A percentile compares a stretch with the other conserved stretches of the same genome.
Conservation (phyloP, 1,140 invertebrate genomes). For the Megathymus violae region DNA sequence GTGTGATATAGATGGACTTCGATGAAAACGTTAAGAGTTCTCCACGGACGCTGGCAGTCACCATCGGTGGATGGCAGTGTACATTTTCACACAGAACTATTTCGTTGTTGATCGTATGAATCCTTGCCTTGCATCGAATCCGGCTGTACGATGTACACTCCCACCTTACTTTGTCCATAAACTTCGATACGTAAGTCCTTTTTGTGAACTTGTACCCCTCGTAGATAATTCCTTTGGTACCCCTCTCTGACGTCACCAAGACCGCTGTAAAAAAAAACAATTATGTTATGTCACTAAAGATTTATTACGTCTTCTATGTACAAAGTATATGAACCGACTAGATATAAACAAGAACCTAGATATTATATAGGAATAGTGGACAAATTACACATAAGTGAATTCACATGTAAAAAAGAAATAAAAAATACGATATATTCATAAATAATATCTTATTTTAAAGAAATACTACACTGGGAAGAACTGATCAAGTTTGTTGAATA, state of each 20-base stretch:
- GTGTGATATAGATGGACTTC: background rate
- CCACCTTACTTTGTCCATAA: constrained; percentile 42
- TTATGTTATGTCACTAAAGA: too few relatives aligned
- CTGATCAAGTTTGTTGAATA: too few relatives aligned
- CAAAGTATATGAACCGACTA: too few relatives aligned
- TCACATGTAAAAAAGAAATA: too few relatives aligned
- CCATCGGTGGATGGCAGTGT: constrained; percentile 27
- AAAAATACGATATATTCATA: too few relatives aligned
- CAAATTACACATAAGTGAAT: too few relatives aligned
- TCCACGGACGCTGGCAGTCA: constrained; percentile 16
- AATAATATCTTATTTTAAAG: too few relatives aligned
- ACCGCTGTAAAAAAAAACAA: constrained; percentile 40
- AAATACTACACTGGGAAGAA: too few relatives aligned
- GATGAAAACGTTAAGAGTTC: constrained; percentile 3
- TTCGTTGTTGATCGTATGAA: constrained; percentile 39
- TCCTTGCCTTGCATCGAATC: constrained; percentile 32
- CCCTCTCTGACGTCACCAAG: constrained; percentile 28
- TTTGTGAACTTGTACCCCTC: constrained; percentile 44
- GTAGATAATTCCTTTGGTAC: constrained; percentile 35
- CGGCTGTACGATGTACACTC: constrained; percentile 38
- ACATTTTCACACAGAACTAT: constrained; percentile 34
- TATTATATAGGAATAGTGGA: too few relatives aligned
- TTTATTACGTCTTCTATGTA: too few relatives aligned
- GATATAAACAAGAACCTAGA: too few relatives aligned
- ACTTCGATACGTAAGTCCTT: constrained; percentile 35